Base-by-base conservation (phyloP, 2,888 invertebrate genomes). In the Acanthosepion pharaonis region DNA sequence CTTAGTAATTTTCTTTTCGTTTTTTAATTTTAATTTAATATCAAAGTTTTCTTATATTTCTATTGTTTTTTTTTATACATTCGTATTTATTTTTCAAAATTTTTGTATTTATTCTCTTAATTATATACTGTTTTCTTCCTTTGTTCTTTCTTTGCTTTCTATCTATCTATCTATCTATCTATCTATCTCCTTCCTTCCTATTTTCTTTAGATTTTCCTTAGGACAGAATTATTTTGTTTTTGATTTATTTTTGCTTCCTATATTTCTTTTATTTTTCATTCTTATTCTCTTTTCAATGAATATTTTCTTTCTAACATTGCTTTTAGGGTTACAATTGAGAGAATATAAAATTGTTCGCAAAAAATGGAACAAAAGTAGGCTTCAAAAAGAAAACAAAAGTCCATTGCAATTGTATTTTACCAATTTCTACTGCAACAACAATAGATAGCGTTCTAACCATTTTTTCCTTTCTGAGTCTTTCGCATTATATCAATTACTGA, bases 401-500 rank as follows among this genome's bases (percentile, higher is more conserved):
- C 5, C 78, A 15, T 78, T 15, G 15, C n/a, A n/a, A 33, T 78
- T 78, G n/a, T 78, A n/a, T 78, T 78, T 15, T 78, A 55, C 6
- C n/a, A 78, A 8, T 20, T 64, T 59, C 78, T 9, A n/a, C 18
- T 8, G 0, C n/a, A n/a, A 15, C 78, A 8, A 78, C 78, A 78
- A 78, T 78, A n/a, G 8, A 11, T 78, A n/a, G 5, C 78, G 5
- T 78, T 15, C n/a, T 1, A n/a, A 8, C 33, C n/a, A 78, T 78
- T n/a, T 15, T 59, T 78, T 78, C n/a, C n/a, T 78, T 33, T 33
- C n/a, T 18, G n/a, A n/a, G 78, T 78, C 18, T 15, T 78, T 78
- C n/a, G 5, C 78, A n/a, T 78, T 78, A 78, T 78, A 78, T 78
- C 78, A 78, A 78, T 78, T 78, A 78, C 78, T 78, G n/a, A 78